Conservation (phyloP, 2,797 vertebrate genomes). For the Myiotriccus ornatus region DNA sequence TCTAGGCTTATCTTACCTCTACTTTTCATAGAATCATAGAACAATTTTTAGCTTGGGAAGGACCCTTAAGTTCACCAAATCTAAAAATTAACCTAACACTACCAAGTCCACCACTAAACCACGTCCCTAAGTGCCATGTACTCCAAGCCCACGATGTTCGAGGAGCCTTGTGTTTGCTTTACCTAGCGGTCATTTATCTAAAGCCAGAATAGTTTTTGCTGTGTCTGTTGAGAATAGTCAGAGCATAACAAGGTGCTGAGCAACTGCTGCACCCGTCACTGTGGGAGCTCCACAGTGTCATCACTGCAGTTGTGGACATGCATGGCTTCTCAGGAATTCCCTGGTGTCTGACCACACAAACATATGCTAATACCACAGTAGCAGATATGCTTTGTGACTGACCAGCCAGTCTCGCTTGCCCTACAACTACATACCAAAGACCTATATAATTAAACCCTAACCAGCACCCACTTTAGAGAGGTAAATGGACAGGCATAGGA, state of each 20-base stretch:
- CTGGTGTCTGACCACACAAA: neutral
- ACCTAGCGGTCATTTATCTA: neutral
- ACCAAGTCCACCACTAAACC: neutral
- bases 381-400: neutral
- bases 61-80: neutral
- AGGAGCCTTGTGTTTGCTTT: neutral
- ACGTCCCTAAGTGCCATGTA: neutral
- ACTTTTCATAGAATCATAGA: neutral
- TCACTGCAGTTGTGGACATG: neutral
- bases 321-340: constrained; percentile 31
- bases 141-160: neutral
- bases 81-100: neutral
- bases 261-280: neutral
- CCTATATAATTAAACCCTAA: neutral
- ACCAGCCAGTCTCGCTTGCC: neutral
- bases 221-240: neutral
- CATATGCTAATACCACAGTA: neutral
- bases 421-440: neutral
- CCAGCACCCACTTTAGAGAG: neutral
- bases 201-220: neutral
- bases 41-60: neutral
- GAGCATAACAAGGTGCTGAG: constrained; percentile 37
- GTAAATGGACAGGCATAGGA: neutral
- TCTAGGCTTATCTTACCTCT: neutral
- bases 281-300: neutral